Conservation (phyloP, 2,113 vertebrate genomes). For the Heterochromis multidens region DNA sequence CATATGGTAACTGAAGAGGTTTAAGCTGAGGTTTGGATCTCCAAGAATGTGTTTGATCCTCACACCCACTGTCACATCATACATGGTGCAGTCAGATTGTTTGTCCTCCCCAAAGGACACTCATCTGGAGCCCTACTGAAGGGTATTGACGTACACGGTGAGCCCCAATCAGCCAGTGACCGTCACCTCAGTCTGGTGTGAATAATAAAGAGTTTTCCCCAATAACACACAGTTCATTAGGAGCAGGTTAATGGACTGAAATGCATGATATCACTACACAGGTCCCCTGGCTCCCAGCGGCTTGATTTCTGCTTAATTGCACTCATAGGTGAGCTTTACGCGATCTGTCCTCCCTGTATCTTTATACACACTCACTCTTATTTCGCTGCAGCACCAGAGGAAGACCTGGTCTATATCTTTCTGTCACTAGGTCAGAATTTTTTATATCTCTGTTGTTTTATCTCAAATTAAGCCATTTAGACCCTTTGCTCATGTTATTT, state of each 20-base stretch:
- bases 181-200: slow-evolving; percentile 27
- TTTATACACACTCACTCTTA: not conserved
- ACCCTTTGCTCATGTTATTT: not conserved
- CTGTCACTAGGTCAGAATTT: not conserved
- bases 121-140: not conserved
- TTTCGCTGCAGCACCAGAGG: not conserved
- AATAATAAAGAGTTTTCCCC: slow-evolving; percentile 45
- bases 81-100: not conserved
- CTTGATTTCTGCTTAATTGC: slow-evolving; percentile 57
- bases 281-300: slow-evolving; percentile 29
- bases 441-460: not conserved
- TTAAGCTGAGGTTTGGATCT: not conserved
- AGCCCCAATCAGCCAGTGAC: slow-evolving; percentile 16
- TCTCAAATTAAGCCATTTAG: not conserved
- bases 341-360: not conserved
- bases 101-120: not conserved
- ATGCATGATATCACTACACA: slow-evolving; percentile 13
- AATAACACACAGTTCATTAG: slow-evolving; percentile 56
- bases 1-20: not conserved
- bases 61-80: not conserved
- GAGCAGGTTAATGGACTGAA: slow-evolving; percentile 58
- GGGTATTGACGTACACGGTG: not conserved
- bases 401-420: not conserved
- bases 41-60: not conserved
- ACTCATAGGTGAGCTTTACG: slow-evolving; percentile 33